Conservation (phyloP, 1,140 invertebrate genomes). For the Stegodyphus dumicola region DNA sequence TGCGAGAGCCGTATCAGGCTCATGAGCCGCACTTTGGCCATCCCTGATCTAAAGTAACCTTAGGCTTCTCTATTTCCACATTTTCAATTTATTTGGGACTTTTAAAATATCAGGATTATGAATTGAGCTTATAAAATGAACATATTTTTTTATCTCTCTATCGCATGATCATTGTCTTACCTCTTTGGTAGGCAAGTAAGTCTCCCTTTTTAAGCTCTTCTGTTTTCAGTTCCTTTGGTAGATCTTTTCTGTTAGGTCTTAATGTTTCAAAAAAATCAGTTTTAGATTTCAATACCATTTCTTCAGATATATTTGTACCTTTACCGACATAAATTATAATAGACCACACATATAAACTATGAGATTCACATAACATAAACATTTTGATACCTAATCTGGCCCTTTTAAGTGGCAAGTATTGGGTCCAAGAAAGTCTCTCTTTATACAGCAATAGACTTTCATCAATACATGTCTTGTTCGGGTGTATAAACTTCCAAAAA, state of each 20-base stretch:
- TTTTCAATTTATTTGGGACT: conserved; percentile 27
- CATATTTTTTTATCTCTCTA: conserved; percentile 13
- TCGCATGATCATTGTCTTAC: conserved; percentile 2
- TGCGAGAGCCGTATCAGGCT: no score
- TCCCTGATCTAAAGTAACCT: conserved; percentile 11
- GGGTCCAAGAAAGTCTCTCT: conserved; percentile 20
- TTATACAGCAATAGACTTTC: conserved; percentile 14
- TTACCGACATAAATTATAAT: neutral
- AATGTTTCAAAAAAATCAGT: conserved; percentile 11
- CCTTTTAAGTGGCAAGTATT: conserved; percentile 22
- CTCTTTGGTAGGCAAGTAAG: conserved; percentile 19
- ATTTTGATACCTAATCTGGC: conserved; percentile 3
- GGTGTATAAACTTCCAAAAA: conserved; percentile 29
- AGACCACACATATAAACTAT: neutral
- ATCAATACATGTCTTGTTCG: conserved; percentile 21
- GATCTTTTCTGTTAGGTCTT: conserved; percentile 3
- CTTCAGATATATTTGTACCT: neutral
- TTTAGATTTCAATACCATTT: neutral
- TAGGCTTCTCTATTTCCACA: conserved; percentile 21
- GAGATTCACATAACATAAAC: conserved; percentile 1
- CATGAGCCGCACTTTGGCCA: no score
- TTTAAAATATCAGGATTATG: conserved; percentile 21
- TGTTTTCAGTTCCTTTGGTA: no score
- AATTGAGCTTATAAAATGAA: conserved; percentile 4
- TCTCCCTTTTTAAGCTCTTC: conserved; percentile 9